These are phyloP conservation scores for Anolis sagrei DNA, from an alignment of 2,113 vertebrate genomes.

Conservation along the genomic window DNA sequence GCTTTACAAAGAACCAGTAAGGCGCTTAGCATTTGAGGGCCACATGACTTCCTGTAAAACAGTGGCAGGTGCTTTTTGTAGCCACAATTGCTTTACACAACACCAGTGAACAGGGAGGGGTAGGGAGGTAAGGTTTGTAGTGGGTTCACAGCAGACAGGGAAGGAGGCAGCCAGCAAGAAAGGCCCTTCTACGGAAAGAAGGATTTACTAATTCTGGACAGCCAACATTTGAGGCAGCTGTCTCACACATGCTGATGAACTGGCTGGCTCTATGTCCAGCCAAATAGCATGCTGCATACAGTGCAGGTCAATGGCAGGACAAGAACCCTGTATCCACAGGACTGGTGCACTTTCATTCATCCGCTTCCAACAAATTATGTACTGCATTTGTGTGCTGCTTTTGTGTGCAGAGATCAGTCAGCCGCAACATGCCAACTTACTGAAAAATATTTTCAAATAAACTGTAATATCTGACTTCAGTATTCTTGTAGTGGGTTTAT, in stretches of 20 bases:
- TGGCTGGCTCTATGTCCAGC: conserved; percentile 31
- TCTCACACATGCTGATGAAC: neutral
- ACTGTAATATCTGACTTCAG: neutral
- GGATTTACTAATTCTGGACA: neutral
- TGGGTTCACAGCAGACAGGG: neutral
- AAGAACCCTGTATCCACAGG: neutral
- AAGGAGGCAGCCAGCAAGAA: no score
- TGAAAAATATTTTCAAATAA: neutral
- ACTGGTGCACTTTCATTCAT: no score
- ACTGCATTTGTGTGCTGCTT: no score
- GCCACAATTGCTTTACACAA: neutral
- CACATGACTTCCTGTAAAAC: neutral
- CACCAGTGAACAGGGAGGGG: neutral
- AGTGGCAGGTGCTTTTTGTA: neutral
- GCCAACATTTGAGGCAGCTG: neutral
- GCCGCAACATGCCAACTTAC: no score
- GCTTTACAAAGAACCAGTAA: no score
- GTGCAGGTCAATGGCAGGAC: neutral
- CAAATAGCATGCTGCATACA: conserved; percentile 17
- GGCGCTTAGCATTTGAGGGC: neutral
- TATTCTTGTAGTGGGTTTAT: neutral
- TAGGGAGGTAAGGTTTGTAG: neutral
- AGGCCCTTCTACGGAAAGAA: neutral
- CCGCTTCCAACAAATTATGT: no score
- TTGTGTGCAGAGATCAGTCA: no score